Percentiles rank a stretch among this genome's conserved stretches.
Evolutionary conservation across 1,140 invertebrate genomes (phyloP).

Genomic region (Ostrea denselamellosa): DNA sequence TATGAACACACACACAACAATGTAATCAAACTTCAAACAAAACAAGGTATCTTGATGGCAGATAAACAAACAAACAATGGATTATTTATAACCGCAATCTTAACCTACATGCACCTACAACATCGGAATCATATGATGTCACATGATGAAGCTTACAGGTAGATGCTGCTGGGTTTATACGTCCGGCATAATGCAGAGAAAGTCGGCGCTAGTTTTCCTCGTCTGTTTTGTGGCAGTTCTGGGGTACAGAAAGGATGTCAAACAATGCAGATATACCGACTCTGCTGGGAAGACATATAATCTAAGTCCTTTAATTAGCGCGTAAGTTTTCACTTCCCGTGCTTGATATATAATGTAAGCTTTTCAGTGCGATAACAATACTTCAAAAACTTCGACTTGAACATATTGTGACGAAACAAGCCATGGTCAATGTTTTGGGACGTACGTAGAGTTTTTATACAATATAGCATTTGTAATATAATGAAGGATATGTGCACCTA

Average conservation of each 20-base stretch:
- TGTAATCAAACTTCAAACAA: too few relatives aligned
- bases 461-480: too few relatives aligned
- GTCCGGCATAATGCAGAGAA: not conserved
- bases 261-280: constrained; percentile 3
- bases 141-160: not conserved
- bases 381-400: too few relatives aligned
- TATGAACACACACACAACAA: too few relatives aligned
- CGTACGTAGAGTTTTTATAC: too few relatives aligned
- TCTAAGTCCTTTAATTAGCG: not conserved
- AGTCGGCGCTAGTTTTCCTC: not conserved
- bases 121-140: not conserved
- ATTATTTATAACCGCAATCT: not conserved
- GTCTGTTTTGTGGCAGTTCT: not conserved
- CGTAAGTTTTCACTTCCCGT: not conserved
- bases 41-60: too few relatives aligned
- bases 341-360: too few relatives aligned
- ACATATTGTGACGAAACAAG: too few relatives aligned
- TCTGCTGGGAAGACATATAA: constrained; percentile 1
- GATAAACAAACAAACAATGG: too few relatives aligned
- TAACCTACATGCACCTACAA: not conserved
- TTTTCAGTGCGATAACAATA: too few relatives aligned
- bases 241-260: not conserved
- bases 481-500: too few relatives aligned
- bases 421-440: too few relatives aligned
- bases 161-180: not conserved